phyloP scores from a whole-genome alignment of 2,888 invertebrate species.

The Apoda limacodes region DNA sequence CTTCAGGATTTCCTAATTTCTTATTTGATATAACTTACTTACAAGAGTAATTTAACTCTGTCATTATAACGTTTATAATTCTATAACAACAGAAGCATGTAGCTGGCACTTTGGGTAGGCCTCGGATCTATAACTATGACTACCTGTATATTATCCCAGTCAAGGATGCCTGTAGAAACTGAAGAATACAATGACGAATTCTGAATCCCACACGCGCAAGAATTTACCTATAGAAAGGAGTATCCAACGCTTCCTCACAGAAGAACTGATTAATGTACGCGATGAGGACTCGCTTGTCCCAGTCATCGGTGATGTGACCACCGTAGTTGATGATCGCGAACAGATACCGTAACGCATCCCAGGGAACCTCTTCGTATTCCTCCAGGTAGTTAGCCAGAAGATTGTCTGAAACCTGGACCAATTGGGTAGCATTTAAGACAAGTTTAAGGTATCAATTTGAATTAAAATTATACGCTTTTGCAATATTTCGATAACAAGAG shows the following conservation, averaged over 20 bases:
- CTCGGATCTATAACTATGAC: too few relatives aligned
- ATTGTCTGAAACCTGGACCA: conserved; percentile 84
- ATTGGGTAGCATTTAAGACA: too few relatives aligned
- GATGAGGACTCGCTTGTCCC: conserved; percentile 78
- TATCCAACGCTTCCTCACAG: conserved; percentile 75
- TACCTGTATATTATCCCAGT: too few relatives aligned
- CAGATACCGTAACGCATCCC: conserved; percentile 90
- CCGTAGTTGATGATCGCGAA: conserved; percentile 92
- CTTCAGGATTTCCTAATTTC: too few relatives aligned
- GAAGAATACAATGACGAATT: too few relatives aligned
- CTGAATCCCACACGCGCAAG: too few relatives aligned
- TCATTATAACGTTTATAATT: too few relatives aligned
- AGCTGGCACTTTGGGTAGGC: too few relatives aligned
- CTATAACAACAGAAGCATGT: too few relatives aligned
- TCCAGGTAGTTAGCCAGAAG: conserved; percentile 86
- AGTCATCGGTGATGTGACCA: conserved; percentile 84
- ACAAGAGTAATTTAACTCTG: too few relatives aligned
- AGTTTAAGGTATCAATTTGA: neutral
- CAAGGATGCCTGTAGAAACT: too few relatives aligned
- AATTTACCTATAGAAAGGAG: conserved; percentile 76
- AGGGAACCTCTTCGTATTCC: conserved; percentile 89
- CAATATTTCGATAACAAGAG: neutral
- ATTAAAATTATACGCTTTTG: neutral
- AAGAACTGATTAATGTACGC: conserved; percentile 90
- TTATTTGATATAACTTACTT: too few relatives aligned